Conservation (phyloP, 2,888 invertebrate species). For the Lumbricus terrestris region DNA sequence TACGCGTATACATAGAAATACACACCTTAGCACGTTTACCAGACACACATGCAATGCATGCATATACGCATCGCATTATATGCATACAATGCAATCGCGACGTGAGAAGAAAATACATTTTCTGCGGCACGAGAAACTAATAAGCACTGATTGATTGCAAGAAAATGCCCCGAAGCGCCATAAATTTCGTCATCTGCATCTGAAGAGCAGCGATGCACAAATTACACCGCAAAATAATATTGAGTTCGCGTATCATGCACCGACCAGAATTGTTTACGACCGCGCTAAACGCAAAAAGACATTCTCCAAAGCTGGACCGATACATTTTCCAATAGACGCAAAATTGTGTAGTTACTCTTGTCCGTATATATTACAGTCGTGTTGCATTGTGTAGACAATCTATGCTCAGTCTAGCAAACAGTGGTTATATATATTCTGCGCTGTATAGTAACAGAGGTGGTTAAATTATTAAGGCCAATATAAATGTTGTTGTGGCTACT, state of each 20-base stretch:
- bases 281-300: not conserved
- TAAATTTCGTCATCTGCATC: not conserved
- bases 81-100: not conserved
- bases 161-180: not conserved
- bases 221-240: not conserved
- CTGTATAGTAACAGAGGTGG: not conserved
- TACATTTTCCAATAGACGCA: not conserved
- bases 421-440: too few relatives aligned
- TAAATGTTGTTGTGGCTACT: not conserved
- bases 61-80: not conserved
- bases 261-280: not conserved
- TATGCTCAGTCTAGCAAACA: not conserved
- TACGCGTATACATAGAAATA: not conserved
- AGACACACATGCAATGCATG: not conserved
- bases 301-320: not conserved
- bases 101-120: not conserved
- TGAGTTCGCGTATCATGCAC: not conserved
- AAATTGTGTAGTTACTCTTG: not conserved
- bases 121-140: not conserved
- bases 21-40: not conserved
- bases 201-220: not conserved
- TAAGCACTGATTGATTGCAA: not conserved
- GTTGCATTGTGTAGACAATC: not conserved
- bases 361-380: too few relatives aligned
- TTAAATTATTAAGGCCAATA: not conserved